phyloP scores from a whole-genome alignment of 2,113 vertebrate species.

The Oenanthe melanoleuca region DNA sequence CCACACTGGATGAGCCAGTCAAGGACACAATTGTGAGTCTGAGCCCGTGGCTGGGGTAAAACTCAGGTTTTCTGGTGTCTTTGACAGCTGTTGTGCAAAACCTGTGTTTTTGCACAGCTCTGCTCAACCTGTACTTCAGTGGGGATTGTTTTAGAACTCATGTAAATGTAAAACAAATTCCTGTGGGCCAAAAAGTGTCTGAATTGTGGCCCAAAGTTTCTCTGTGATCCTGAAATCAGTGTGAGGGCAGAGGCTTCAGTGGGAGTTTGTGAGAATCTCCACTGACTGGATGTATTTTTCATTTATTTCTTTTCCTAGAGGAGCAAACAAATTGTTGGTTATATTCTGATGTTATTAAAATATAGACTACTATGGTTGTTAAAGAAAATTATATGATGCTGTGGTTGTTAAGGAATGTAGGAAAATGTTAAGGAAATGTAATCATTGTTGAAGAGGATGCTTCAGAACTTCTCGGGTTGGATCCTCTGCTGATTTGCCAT shows the following conservation, averaged over 20 bases:
- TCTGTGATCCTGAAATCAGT: background rate
- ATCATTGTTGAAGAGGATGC: background rate
- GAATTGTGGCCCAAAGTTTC: background rate
- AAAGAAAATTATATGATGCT: background rate
- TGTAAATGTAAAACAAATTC: background rate
- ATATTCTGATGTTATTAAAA: background rate
- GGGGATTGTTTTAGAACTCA: rapidly evolving
- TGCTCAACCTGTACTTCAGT: rapidly evolving
- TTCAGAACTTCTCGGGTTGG: background rate
- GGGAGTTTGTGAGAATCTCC: background rate
- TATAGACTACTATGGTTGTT: rapidly evolving
- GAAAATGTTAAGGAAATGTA: too few relatives aligned
- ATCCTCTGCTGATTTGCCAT: background rate
- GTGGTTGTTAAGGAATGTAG: background rate
- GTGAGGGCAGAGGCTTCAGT: background rate
- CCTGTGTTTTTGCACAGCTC: background rate
- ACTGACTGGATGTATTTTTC: background rate
- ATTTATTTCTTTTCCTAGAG: background rate
- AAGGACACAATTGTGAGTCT: slow-evolving; percentile 88
- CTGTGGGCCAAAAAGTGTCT: background rate
- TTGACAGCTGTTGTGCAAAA: background rate
- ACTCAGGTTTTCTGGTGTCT: background rate
- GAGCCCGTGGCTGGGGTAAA: rapidly evolving
- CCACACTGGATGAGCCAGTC: slow-evolving; percentile 94
- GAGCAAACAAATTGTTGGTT: background rate